Conservation (phyloP, 2,113 vertebrate genomes). For the Dasyornis broadbenti region DNA sequence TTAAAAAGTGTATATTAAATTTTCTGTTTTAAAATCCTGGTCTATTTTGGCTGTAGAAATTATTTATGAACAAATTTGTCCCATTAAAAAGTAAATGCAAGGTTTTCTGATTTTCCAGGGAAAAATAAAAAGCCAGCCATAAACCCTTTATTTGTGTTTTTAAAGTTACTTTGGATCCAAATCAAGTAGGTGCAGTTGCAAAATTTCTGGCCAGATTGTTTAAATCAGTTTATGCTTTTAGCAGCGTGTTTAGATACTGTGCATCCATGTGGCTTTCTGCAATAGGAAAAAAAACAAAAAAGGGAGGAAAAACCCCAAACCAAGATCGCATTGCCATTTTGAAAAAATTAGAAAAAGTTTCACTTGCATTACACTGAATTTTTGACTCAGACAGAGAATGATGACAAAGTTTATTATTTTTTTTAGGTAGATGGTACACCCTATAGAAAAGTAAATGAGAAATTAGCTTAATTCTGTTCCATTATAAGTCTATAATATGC, state of each 20-base stretch:
- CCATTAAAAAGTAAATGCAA: not conserved
- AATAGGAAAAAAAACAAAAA: no score
- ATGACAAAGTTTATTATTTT: not conserved
- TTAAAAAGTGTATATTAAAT: not conserved
- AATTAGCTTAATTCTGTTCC: not conserved
- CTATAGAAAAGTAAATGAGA: not conserved
- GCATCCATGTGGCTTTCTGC: not conserved
- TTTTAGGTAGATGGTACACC: not conserved
- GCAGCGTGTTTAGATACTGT: not conserved
- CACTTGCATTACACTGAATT: not conserved
- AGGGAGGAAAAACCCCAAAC: fast-evolving
- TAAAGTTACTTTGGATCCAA: not conserved
- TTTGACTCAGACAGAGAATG: not conserved
- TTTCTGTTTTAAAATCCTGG: not conserved
- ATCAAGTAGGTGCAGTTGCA: not conserved
- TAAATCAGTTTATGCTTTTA: not conserved
- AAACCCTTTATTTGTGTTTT: not conserved
- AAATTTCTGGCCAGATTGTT: not conserved
- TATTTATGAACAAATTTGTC: not conserved
- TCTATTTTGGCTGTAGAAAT: not conserved
- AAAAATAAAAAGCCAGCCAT: fast-evolving
- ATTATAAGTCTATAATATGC: not conserved
- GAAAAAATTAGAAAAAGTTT: not conserved
- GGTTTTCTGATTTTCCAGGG: not conserved
- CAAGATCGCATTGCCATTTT: not conserved